Percentiles rank a stretch among this genome's conserved stretches.
phyloP scores from a whole-genome alignment of 1,140 invertebrate genomes.

The Aphelinus atriplicis region DNA sequence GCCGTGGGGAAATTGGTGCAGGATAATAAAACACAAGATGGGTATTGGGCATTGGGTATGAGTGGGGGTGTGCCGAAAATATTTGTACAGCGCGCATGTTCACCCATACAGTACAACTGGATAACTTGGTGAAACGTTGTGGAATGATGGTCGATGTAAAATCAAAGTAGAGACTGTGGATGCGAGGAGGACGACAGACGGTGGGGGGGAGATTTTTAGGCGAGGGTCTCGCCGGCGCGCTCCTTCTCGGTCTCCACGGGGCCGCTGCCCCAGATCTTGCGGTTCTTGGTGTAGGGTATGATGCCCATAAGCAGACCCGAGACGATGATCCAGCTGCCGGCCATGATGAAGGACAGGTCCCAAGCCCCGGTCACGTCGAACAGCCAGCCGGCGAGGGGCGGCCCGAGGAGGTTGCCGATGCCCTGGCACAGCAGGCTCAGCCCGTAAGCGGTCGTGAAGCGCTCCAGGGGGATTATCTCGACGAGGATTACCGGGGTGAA shows the following conservation, averaged over 20 bases:
- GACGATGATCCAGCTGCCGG: conserved; percentile 79
- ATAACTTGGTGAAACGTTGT: no score
- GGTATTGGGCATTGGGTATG: no score
- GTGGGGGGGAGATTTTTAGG: no score
- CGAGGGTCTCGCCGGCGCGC: conserved; percentile 16
- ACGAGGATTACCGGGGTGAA: conserved; percentile 89
- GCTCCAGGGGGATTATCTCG: conserved; percentile 79
- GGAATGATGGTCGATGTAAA: neutral
- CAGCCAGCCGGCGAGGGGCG: conserved; percentile 74
- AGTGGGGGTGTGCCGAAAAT: no score
- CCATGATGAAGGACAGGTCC: conserved; percentile 79
- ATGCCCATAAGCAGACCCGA: conserved; percentile 79
- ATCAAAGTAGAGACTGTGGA: no score
- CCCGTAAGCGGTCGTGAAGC: conserved; percentile 90
- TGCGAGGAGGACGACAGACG: no score
- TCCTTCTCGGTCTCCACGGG: conserved; percentile 70
- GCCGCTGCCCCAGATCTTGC: conserved; percentile 72
- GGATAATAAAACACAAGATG: no score
- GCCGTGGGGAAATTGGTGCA: no score
- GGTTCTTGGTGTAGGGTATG: conserved; percentile 74
- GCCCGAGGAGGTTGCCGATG: conserved; percentile 74
- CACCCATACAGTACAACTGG: no score
- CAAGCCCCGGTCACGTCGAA: conserved; percentile 77
- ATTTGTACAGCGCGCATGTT: no score
- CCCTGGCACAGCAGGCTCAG: conserved; percentile 88